Conservation (phyloP, 1,140 invertebrate genomes). For the Eciton burchellii region DNA sequence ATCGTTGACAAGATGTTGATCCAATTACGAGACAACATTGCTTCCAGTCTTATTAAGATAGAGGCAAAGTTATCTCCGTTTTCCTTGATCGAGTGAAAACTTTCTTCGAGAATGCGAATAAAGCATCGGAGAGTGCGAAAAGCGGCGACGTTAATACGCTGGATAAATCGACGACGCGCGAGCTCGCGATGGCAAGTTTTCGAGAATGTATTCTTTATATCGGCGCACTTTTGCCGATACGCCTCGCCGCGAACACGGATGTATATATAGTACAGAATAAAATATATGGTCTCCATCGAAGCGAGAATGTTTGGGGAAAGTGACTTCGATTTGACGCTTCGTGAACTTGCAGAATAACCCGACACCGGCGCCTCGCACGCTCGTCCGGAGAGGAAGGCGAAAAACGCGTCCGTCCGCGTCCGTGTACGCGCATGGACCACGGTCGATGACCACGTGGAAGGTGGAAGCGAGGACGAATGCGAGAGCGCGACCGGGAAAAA, state of each 20-base stretch:
- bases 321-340: conserved; percentile 57
- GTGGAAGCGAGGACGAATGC: conserved; percentile 29
- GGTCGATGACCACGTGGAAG: conserved; percentile 64
- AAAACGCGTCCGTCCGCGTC: conserved; percentile 56
- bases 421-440: conserved; percentile 55
- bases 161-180: neutral
- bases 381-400: conserved; percentile 9
- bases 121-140: conserved; percentile 4
- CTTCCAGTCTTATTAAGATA: neutral
- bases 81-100: neutral
- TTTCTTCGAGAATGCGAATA: neutral
- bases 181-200: neutral
- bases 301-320: conserved; percentile 49
- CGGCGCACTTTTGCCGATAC: neutral
- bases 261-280: conserved; percentile 11
- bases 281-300: conserved; percentile 25
- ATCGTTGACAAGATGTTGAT: too few relatives aligned
- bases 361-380: neutral
- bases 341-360: conserved; percentile 56
- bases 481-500: conserved; percentile 23
- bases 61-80: neutral
- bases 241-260: neutral
- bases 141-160: neutral
- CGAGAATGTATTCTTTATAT: neutral
- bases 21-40: neutral